Evolutionary conservation across 2,888 invertebrate species (phyloP).

Genomic region (Cataglyphis cursor): DNA sequence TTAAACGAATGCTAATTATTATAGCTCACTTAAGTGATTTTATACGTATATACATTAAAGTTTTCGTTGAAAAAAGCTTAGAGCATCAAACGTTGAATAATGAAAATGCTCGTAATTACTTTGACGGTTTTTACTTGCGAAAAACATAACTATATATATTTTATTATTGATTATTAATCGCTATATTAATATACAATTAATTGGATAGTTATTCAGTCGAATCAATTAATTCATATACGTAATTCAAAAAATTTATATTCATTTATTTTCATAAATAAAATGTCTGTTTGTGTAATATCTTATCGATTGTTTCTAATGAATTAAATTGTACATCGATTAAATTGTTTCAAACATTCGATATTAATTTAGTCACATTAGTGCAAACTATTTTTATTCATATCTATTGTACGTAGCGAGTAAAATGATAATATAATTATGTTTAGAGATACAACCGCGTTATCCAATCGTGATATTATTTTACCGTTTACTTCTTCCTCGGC

Average conservation of each 20-base stretch:
- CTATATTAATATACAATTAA: neutral
- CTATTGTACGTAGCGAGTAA: constrained; percentile 35
- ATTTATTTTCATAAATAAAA: constrained; percentile 10
- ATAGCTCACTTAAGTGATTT: constrained; percentile 4
- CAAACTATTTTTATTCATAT: neutral
- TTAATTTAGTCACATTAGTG: neutral
- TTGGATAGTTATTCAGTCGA: no score
- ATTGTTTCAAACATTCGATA: neutral
- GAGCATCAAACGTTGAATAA: neutral
- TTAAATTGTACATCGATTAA: neutral
- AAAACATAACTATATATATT: neutral
- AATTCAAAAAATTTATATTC: neutral
- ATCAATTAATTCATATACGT: neutral
- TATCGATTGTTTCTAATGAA: neutral
- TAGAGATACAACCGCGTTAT: neutral
- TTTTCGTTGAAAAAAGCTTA: neutral
- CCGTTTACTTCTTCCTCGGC: neutral
- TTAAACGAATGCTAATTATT: constrained; percentile 59
- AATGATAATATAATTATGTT: constrained; percentile 65
- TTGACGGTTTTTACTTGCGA: neutral
- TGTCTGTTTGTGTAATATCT: neutral
- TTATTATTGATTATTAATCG: neutral
- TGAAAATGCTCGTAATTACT: constrained; percentile 10
- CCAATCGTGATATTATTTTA: neutral
- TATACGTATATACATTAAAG: constrained; percentile 1